Percentiles rank a stretch among this genome's conserved stretches.
These are phyloP conservation scores for Eupithecia centaureata DNA, from an alignment of 2,888 invertebrate species.

Conservation along the genomic window DNA sequence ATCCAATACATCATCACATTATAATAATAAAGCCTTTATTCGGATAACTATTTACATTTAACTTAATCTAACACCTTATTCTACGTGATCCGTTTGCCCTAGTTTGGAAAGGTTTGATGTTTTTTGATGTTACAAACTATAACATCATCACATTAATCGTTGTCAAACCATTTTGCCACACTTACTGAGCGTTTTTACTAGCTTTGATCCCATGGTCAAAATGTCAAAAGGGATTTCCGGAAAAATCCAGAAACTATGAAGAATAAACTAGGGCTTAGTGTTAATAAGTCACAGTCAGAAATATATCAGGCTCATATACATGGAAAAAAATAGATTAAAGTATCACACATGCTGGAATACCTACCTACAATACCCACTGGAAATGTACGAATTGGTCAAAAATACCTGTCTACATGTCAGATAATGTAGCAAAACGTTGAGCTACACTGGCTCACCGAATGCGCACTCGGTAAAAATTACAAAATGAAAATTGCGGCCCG, in stretches of 20 bases:
- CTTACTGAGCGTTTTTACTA: neutral
- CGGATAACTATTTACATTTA: too few species aligned
- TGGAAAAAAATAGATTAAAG: neutral
- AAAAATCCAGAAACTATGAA: neutral
- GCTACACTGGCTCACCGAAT: constrained; percentile 55
- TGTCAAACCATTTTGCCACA: neutral
- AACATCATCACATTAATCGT: too few species aligned
- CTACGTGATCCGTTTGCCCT: too few species aligned
- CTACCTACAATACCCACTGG: too few species aligned
- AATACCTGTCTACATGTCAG: neutral
- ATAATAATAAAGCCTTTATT: too few species aligned
- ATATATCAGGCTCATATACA: neutral
- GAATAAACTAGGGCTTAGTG: neutral
- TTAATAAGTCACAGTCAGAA: neutral
- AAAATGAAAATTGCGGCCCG: constrained; percentile 83
- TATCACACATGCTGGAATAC: neutral
- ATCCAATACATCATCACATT: too few species aligned
- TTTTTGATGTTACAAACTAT: too few species aligned
- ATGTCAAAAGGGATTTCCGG: too few species aligned
- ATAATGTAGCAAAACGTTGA: constrained; percentile 51
- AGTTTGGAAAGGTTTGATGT: too few species aligned
- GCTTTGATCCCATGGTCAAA: neutral
- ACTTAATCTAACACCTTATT: too few species aligned
- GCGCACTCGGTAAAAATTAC: constrained; percentile 83
- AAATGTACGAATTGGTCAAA: neutral